Conservation (phyloP, 2,888 invertebrate species). For the Hofmannophila pseudospretella region DNA sequence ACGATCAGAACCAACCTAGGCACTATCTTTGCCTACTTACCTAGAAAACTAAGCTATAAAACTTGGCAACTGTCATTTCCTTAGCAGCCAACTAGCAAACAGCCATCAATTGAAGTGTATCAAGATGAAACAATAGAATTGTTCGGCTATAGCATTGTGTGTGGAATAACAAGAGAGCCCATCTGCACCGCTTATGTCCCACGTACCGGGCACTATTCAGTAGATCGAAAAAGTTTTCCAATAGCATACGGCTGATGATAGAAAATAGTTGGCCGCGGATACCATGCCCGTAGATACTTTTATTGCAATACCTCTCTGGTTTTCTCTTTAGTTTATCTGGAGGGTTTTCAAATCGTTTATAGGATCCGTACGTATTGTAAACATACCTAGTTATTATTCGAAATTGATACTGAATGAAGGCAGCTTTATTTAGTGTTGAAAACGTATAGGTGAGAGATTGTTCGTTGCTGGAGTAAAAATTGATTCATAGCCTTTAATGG, state of each 20-base stretch:
- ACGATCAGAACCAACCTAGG: too few species aligned
- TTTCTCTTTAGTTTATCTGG: conserved; percentile 20
- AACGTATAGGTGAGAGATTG: too few species aligned
- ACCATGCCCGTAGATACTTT: conserved; percentile 47
- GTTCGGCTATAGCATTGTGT: conserved; percentile 50
- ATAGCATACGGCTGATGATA: conserved; percentile 64
- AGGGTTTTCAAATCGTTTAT: conserved; percentile 11
- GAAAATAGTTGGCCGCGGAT: conserved; percentile 54
- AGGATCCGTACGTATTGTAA: too few species aligned
- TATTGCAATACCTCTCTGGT: conserved; percentile 40
- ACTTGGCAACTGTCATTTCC: conserved; percentile 16
- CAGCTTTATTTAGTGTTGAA: too few species aligned
- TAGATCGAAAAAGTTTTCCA: conserved; percentile 74
- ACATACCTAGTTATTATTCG: too few species aligned
- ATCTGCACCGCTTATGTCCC: conserved; percentile 61
- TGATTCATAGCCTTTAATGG: too few species aligned
- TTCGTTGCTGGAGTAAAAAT: too few species aligned
- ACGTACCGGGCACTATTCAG: conserved; percentile 62
- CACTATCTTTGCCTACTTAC: too few species aligned
- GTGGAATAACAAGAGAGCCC: conserved; percentile 53
- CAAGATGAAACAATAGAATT: conserved; percentile 42
- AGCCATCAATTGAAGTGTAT: conserved; percentile 13
- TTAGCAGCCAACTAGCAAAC: conserved; percentile 6
- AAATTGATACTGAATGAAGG: too few species aligned
- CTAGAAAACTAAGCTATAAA: too few species aligned